phyloP scores from a whole-genome alignment of 2,888 invertebrate species.

The Eucera pruinosa region DNA sequence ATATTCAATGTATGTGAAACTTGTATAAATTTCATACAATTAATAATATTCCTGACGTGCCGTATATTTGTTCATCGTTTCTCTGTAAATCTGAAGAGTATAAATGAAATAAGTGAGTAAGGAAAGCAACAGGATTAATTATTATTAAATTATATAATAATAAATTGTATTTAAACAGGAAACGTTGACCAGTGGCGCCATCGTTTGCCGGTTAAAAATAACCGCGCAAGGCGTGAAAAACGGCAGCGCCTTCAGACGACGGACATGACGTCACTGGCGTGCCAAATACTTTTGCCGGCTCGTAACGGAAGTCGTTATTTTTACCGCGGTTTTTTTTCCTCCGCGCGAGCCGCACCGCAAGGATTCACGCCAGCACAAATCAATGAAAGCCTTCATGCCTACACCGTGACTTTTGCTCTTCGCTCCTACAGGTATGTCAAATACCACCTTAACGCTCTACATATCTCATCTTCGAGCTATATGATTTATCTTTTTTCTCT shows the following conservation, averaged over 20 bases:
- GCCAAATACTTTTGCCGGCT: constrained; percentile 66
- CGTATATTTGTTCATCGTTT: too few relatives aligned
- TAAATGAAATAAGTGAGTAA: too few relatives aligned
- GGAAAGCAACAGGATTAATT: too few relatives aligned
- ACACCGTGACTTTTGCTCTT: constrained; percentile 21
- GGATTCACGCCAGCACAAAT: constrained; percentile 48
- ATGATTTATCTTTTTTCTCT: too few relatives aligned
- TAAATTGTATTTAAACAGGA: neutral
- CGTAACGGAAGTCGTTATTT: constrained; percentile 71
- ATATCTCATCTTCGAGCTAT: neutral
- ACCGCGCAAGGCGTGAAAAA: constrained; percentile 26
- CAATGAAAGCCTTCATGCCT: constrained; percentile 47
- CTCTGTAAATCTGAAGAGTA: too few relatives aligned
- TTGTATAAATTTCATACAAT: too few relatives aligned
- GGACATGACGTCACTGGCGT: constrained; percentile 69
- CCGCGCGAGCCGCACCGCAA: constrained; percentile 15
- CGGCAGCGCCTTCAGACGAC: constrained; percentile 56
- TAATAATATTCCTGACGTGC: too few relatives aligned
- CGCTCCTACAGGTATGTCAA: constrained; percentile 8
- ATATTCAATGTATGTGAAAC: too few relatives aligned
- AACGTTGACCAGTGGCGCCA: constrained; percentile 27
- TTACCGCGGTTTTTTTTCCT: constrained; percentile 40
- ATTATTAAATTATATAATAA: neutral
- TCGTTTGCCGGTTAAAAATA: constrained; percentile 50
- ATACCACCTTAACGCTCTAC: constrained; percentile 12